These are phyloP conservation scores for Bombus breviceps DNA, from an alignment of 1,140 invertebrate genomes.

Conservation along the genomic window DNA sequence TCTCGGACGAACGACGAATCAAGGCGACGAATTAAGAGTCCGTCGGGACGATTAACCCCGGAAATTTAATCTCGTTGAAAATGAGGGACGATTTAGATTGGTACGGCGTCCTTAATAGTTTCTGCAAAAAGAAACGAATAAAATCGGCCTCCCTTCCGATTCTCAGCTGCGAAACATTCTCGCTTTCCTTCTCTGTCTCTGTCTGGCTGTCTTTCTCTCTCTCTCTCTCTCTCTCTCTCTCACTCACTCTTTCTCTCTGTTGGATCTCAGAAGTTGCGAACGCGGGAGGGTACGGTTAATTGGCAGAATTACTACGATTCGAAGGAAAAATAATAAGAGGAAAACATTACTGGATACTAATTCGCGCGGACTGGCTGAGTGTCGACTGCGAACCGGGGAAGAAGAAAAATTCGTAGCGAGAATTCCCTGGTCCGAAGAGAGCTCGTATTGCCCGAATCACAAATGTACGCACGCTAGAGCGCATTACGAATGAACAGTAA, in stretches of 20 bases:
- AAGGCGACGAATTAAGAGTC: slow-evolving; percentile 67
- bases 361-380: neutral
- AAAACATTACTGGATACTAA: slow-evolving; percentile 46
- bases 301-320: slow-evolving; percentile 46
- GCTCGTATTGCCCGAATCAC: slow-evolving; percentile 25
- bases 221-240: neutral
- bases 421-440: slow-evolving; percentile 7
- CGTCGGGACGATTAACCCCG: slow-evolving; percentile 66
- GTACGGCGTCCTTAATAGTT: slow-evolving; percentile 61
- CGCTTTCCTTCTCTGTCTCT: neutral
- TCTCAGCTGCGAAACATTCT: too few species aligned
- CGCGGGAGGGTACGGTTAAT: slow-evolving; percentile 27
- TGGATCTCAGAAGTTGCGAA: neutral
- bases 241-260: neutral
- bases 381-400: neutral
- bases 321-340: slow-evolving; percentile 46
- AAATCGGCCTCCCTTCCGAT: neutral
- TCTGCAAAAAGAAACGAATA: slow-evolving; percentile 52
- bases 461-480: neutral
- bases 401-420: slow-evolving; percentile 28
- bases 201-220: neutral
- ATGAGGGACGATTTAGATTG: slow-evolving; percentile 66
- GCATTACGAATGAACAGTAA: slow-evolving; percentile 41
- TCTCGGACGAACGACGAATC: slow-evolving; percentile 57
- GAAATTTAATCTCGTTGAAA: slow-evolving; percentile 69